Evolutionary conservation across 1,140 invertebrate genomes (phyloP).

Genomic region (Teleogryllus occipitalis): DNA sequence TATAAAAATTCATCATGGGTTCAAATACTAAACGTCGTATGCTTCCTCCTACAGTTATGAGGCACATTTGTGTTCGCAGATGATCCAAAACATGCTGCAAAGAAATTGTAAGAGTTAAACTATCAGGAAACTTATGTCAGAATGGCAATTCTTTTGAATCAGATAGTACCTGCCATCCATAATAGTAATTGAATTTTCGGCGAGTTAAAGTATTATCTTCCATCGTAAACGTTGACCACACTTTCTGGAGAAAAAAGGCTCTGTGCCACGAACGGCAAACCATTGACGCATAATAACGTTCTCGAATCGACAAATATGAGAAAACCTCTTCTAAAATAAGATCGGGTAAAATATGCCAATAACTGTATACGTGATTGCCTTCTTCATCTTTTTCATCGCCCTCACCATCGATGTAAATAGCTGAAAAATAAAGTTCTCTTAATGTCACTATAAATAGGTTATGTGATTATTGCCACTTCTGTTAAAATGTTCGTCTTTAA

Average conservation of each 20-base stretch:
- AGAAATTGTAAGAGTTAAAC: neutral
- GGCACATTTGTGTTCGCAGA: slow-evolving; percentile 59
- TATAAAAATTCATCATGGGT: slow-evolving; percentile 72
- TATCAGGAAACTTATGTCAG: neutral
- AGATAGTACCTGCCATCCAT: slow-evolving; percentile 59
- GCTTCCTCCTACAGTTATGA: slow-evolving; percentile 58
- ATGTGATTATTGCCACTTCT: neutral
- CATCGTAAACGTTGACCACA: slow-evolving; percentile 65
- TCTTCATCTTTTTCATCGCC: slow-evolving; percentile 36
- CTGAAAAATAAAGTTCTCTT: slow-evolving; percentile 33
- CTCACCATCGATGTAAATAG: slow-evolving; percentile 48
- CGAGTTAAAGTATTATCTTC: slow-evolving; percentile 65
- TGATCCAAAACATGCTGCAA: slow-evolving; percentile 64
- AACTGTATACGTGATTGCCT: slow-evolving; percentile 38
- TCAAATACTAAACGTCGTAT: slow-evolving; percentile 59
- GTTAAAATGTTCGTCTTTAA: neutral
- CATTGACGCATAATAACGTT: slow-evolving; percentile 66
- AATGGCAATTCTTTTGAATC: neutral
- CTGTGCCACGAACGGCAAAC: slow-evolving; percentile 61
- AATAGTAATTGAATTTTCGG: slow-evolving; percentile 71
- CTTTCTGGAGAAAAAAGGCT: slow-evolving; percentile 62
- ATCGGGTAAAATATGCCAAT: slow-evolving; percentile 65
- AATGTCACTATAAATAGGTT: neutral
- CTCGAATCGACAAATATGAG: slow-evolving; percentile 53
- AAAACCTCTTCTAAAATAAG: slow-evolving; percentile 71